phyloP scores from a whole-genome alignment of 2,797 vertebrate genomes.

The Alosa sapidissima region DNA sequence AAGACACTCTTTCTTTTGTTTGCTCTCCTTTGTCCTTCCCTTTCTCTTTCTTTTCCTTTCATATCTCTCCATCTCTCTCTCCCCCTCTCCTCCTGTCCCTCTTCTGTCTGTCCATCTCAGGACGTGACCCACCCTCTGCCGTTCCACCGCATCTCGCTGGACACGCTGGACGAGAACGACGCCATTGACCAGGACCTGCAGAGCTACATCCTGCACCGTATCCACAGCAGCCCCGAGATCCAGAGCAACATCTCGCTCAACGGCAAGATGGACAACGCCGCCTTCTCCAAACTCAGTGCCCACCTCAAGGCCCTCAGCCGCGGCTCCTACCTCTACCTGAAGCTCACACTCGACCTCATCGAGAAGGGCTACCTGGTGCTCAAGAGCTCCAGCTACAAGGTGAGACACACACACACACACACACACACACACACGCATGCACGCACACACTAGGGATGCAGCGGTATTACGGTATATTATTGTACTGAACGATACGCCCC shows the following conservation, averaged over 20 bases:
- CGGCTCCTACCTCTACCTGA: slow-evolving; percentile 95
- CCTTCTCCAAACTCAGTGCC: slow-evolving; percentile 88
- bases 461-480: too few species aligned
- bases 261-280: slow-evolving; percentile 91
- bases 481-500: too few species aligned
- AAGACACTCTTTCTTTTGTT: neutral
- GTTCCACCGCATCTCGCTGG: slow-evolving; percentile 94
- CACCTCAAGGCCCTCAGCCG: slow-evolving; percentile 95
- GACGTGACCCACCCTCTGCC: slow-evolving; percentile 90
- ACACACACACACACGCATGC: neutral
- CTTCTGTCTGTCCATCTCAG: slow-evolving; percentile 63
- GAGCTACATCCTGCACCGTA: slow-evolving; percentile 91
- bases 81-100: neutral
- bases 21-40: neutral
- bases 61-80: neutral
- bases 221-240: slow-evolving; percentile 93
- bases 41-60: neutral
- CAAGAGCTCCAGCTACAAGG: slow-evolving; percentile 98
- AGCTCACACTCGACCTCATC: slow-evolving; percentile 96
- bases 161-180: slow-evolving; percentile 88
- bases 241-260: slow-evolving; percentile 97
- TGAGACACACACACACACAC: slow-evolving; percentile 31
- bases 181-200: slow-evolving; percentile 96
- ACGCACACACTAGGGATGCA: neutral
- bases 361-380: slow-evolving; percentile 94